Evolutionary conservation across 2,797 vertebrate species (phyloP), one percentile per base, ranked within the genome.

Genomic region (Danio jaintianensis): DNA sequence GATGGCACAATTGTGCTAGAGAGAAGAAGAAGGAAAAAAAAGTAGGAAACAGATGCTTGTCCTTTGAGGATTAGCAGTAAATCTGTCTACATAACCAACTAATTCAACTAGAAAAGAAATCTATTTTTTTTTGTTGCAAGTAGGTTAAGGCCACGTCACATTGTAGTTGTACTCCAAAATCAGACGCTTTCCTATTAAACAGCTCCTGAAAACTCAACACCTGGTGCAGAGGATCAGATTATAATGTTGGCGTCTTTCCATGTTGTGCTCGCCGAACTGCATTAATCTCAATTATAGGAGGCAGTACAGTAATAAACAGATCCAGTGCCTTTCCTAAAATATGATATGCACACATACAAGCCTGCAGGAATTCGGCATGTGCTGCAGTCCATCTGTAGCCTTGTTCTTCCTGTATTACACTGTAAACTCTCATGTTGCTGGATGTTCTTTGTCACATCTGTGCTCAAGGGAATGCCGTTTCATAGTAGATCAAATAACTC

Each of bases 391-490:
- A 42, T 42, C 50, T 55, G 50, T 3, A 50, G 73, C 61, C 16
- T 59, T 56, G 13, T 15, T 42, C 29, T 40, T 48, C 2, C 58
- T 15, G 29, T n/a, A 64, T 55, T 68, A 48, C 43, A 59, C 22
- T 10, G 13, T 15, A 59, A 36, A 38, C 58, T 55, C 36, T 70
- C n/a, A 0, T 56, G 53, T 78, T 36, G 43, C 8, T 43, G 62
- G 50, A 22, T 75, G 71, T 29, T 68, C 43, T 75, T 12, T 83
- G 55, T 61, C 71, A 59, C 29, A 68, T 53, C 40, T 79, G 56
- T 13, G 63, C 76, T 68, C 63, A 13, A 56, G 75, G 81, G 81
- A 77, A 71, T 36, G 22, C 11, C n/a, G 69, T 75, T 68, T 69
- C 55, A 45, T 47, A 53, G 64, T 11, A 38, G 20, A 69, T 62